phyloP scores from a whole-genome alignment of 2,113 vertebrate genomes.

The Oxygymnocypris stewartii region DNA sequence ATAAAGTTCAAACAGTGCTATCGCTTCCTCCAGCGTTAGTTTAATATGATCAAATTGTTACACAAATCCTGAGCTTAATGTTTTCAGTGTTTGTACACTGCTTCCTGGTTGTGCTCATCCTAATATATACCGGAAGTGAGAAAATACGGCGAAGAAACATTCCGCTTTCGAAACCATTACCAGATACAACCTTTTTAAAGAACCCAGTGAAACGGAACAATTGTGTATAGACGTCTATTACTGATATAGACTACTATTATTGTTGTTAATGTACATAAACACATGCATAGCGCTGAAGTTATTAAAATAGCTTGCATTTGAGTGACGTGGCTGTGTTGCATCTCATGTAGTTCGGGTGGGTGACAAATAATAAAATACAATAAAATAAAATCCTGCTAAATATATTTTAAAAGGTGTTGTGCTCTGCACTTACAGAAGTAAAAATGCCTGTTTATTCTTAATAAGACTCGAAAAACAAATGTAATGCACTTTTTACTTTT shows the following conservation, averaged over 20 bases:
- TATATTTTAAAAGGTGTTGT: background rate
- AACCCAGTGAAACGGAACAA: background rate
- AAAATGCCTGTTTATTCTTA: background rate
- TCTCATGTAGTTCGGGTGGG: background rate
- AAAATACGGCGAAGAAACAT: background rate
- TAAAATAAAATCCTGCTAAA: background rate
- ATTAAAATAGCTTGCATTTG: background rate
- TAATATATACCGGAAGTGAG: constrained; percentile 63
- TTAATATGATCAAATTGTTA: background rate
- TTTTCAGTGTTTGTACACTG: constrained; percentile 54
- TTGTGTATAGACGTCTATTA: background rate
- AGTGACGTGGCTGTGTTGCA: constrained; percentile 38
- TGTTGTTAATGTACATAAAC: background rate
- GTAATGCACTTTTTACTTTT: background rate
- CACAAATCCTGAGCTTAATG: background rate
- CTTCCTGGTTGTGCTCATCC: constrained; percentile 62
- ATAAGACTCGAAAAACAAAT: no score
- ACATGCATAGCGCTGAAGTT: no score
- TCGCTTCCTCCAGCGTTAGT: constrained; percentile 76
- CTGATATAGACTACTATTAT: background rate
- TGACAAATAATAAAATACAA: background rate
- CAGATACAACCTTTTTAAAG: background rate
- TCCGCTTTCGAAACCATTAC: background rate
- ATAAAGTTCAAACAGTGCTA: constrained; percentile 75
- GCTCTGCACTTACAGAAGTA: background rate